Conservation (phyloP, 2,888 invertebrate species). For the Venusia cambrica region DNA sequence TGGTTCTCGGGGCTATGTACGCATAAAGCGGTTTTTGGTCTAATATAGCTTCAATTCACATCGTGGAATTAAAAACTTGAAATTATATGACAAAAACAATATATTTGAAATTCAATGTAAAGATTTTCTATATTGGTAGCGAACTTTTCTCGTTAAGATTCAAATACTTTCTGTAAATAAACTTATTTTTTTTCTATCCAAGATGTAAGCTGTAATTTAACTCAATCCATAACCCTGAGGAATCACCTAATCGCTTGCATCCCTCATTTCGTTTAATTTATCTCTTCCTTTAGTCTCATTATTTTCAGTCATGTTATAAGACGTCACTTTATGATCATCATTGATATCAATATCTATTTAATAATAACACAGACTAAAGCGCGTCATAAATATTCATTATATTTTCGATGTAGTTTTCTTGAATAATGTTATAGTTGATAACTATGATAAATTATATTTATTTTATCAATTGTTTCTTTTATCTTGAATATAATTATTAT, state of each 20-base stretch:
- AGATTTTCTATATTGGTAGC: too few relatives aligned
- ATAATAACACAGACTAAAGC: slow-evolving; percentile 53
- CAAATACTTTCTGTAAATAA: too few relatives aligned
- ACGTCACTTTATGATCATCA: slow-evolving; percentile 35
- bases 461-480: too few relatives aligned
- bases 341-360: slow-evolving; percentile 45
- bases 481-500: too few relatives aligned
- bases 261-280: slow-evolving; percentile 35
- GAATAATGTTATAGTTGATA: too few relatives aligned
- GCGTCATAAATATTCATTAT: slow-evolving; percentile 42
- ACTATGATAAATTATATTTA: slow-evolving; percentile 26
- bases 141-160: too few relatives aligned
- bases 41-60: too few relatives aligned
- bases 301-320: slow-evolving; percentile 51
- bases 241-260: slow-evolving; percentile 7
- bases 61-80: too few relatives aligned
- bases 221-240: neutral
- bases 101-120: too few relatives aligned
- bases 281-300: slow-evolving; percentile 47
- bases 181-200: slow-evolving; percentile 9
- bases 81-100: too few relatives aligned
- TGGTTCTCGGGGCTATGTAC: too few relatives aligned
- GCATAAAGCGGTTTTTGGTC: too few relatives aligned
- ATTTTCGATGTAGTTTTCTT: slow-evolving; percentile 43
- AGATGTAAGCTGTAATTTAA: neutral